Conservation (phyloP, 2,888 invertebrate genomes). For the Acronicta aceris region DNA sequence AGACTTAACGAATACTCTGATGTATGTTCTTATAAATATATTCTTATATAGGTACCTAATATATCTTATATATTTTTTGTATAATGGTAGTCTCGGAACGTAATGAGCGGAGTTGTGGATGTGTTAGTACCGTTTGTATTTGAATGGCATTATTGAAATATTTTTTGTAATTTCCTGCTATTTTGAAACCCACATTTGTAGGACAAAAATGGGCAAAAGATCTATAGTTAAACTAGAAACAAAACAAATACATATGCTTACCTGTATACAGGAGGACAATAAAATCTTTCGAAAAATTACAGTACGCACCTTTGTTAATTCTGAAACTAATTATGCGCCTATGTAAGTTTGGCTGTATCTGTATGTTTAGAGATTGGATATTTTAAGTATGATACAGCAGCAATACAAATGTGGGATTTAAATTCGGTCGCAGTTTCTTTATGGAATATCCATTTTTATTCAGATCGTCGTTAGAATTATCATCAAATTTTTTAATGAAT, state of each 20-base stretch:
- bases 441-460: constrained; percentile 1
- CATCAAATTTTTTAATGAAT: too few relatives aligned
- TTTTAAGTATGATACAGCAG: too few relatives aligned
- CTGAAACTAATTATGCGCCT: background rate
- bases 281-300: too few relatives aligned
- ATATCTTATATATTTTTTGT: constrained; percentile 37
- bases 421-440: constrained; percentile 13
- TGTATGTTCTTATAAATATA: constrained; percentile 37
- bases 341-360: too few relatives aligned
- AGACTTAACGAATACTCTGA: constrained; percentile 53
- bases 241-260: too few relatives aligned
- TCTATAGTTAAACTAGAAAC: too few relatives aligned
- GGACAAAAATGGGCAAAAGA: background rate
- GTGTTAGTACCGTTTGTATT: constrained; percentile 23
- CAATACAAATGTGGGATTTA: too few relatives aligned
- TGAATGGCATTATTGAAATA: background rate
- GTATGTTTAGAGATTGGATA: too few relatives aligned
- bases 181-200: constrained; percentile 1
- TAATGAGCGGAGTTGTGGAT: constrained; percentile 50
- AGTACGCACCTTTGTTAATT: constrained; percentile 1
- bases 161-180: too few relatives aligned
- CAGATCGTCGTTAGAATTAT: too few relatives aligned
- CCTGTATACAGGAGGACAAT: too few relatives aligned
- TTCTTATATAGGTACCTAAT: too few relatives aligned
- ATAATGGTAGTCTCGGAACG: constrained; percentile 47